Evolutionary conservation across 2,113 vertebrate species (phyloP).

Genomic region (Phrynosoma platyrhinos): DNA sequence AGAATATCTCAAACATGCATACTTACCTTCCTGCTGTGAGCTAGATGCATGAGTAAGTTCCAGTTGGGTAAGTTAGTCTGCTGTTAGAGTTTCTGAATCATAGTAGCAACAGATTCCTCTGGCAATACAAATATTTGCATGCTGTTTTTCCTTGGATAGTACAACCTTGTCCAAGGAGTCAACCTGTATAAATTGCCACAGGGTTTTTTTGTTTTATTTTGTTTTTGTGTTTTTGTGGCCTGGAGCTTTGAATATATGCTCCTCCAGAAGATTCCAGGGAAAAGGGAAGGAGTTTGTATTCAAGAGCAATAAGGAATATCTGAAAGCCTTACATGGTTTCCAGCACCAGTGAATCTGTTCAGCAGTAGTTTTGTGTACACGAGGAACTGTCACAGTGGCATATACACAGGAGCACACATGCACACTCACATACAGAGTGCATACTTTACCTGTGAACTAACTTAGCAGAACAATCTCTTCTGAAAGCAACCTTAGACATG

Average conservation of each 20-base stretch:
- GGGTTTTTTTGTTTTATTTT: too few relatives aligned
- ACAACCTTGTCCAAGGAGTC: constrained; percentile 1
- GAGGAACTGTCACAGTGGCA: constrained; percentile 28
- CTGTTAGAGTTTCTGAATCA: constrained; percentile 53
- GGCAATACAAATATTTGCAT: constrained; percentile 41
- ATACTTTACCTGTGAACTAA: constrained; percentile 55
- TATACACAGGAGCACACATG: background rate
- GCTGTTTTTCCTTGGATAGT: background rate
- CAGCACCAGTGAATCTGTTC: constrained; percentile 19
- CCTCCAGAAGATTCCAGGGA: background rate
- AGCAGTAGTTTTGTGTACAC: background rate
- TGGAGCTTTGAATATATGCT: background rate
- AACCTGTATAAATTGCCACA: background rate
- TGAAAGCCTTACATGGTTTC: background rate
- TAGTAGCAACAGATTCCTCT: background rate
- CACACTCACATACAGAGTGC: background rate
- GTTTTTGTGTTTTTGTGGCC: too few relatives aligned
- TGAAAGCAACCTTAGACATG: background rate
- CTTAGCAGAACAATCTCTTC: background rate
- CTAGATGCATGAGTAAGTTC: constrained; percentile 6
- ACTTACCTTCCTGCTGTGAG: constrained; percentile 66
- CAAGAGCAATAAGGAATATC: constrained; percentile 5
- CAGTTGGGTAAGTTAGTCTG: constrained; percentile 59
- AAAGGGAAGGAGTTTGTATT: background rate
- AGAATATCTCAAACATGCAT: constrained; percentile 55